Evolutionary conservation across 2,888 invertebrate species (phyloP).

Genomic region (Pediacus dermestoides): DNA sequence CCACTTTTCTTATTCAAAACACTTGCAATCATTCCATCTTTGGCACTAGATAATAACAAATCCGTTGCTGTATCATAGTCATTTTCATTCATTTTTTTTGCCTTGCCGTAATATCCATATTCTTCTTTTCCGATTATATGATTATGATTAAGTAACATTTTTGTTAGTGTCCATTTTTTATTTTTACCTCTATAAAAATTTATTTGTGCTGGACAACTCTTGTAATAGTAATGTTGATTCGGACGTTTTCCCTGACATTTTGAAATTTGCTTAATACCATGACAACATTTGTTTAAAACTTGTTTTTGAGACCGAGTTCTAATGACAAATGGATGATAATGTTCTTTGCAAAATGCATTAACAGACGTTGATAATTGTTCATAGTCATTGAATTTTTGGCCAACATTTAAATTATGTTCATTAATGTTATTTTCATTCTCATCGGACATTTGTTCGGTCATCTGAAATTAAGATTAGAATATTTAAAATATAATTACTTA

Average conservation of each 20-base stretch:
- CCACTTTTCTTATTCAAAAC: not conserved
- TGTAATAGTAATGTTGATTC: slow-evolving; percentile 19
- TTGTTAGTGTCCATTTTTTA: not conserved
- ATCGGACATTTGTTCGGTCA: not conserved
- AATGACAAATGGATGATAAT: slow-evolving; percentile 1
- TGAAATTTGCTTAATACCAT: slow-evolving; percentile 16
- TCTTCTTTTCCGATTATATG: slow-evolving; percentile 1
- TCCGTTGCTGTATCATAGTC: not conserved
- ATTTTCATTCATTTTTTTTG: not conserved
- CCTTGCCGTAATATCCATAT: not conserved
- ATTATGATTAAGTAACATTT: not conserved
- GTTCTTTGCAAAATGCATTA: not conserved
- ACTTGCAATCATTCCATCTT: not conserved
- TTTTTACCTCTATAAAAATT: slow-evolving; percentile 6
- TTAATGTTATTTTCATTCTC: not conserved
- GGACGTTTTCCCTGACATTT: slow-evolving; percentile 16
- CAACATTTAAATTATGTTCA: not conserved
- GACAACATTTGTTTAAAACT: slow-evolving; percentile 16
- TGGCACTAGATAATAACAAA: not conserved
- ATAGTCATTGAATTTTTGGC: slow-evolving; percentile 1
- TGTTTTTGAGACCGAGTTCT: slow-evolving; percentile 10
- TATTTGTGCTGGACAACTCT: slow-evolving; percentile 16
- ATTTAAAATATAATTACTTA: slow-evolving; percentile 2
- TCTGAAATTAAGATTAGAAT: slow-evolving; percentile 1
- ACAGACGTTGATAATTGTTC: not conserved